phyloP scores from a whole-genome alignment of 2,113 vertebrate species.

The Hemibagrus wyckioides region DNA sequence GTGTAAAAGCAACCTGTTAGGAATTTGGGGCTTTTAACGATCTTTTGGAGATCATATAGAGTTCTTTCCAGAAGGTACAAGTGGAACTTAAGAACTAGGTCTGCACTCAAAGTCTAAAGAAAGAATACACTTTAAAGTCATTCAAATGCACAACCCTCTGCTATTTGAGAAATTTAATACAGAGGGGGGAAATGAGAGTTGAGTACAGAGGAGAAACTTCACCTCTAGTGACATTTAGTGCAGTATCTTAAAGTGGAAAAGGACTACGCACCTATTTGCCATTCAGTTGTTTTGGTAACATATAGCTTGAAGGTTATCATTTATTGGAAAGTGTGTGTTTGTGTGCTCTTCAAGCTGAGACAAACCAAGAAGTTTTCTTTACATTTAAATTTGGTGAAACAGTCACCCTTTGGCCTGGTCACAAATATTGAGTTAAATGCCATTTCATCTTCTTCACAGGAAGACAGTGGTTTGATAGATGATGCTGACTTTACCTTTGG shows the following conservation, averaged over 20 bases:
- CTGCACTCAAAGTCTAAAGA: neutral
- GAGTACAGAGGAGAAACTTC: neutral
- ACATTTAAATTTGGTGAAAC: neutral
- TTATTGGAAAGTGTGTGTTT: neutral
- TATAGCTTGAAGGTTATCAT: neutral
- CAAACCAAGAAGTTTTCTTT: too few relatives aligned
- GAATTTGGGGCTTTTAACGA: neutral
- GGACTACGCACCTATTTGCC: neutral
- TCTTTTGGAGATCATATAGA: neutral
- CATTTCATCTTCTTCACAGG: neutral
- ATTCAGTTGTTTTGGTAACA: too few relatives aligned
- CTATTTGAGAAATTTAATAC: neutral
- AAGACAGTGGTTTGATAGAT: too few relatives aligned
- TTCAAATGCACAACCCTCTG: neutral
- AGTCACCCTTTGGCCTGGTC: neutral
- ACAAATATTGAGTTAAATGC: constrained; percentile 1
- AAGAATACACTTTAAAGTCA: neutral
- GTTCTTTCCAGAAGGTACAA: neutral
- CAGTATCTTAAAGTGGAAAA: neutral
- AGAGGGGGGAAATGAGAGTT: neutral
- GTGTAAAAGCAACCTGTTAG: too few relatives aligned
- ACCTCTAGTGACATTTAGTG: neutral
- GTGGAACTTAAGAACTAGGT: neutral
- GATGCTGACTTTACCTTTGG: neutral
- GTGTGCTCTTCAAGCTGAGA: neutral